Conservation (phyloP, 2,888 invertebrate genomes). For the Macrophya annulata region DNA sequence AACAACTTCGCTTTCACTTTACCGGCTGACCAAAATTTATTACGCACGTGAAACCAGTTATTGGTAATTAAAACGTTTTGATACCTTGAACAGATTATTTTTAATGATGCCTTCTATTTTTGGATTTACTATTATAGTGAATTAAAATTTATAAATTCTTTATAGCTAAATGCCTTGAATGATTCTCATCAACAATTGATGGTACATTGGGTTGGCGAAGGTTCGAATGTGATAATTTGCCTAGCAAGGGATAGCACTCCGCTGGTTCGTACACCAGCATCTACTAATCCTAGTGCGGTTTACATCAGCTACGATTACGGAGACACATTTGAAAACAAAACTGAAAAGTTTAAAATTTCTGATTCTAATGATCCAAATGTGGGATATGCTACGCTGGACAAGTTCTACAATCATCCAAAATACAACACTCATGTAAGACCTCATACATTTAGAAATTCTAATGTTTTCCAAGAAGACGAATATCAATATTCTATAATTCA, state of each 20-base stretch:
- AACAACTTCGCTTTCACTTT: constrained; percentile 40
- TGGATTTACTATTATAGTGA: not conserved
- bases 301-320: constrained; percentile 95
- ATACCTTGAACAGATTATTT: not conserved
- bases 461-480: not conserved
- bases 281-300: constrained; percentile 85
- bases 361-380: constrained; percentile 74
- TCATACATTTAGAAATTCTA: not conserved
- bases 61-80: constrained; percentile 14
- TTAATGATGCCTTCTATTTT: not conserved
- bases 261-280: constrained; percentile 70
- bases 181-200: constrained; percentile 94
- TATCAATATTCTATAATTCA: not conserved
- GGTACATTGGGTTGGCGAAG: constrained; percentile 96
- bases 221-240: constrained; percentile 93
- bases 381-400: constrained; percentile 87
- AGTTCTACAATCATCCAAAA: constrained; percentile 92
- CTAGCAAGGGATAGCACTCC: constrained; percentile 88
- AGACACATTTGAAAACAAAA: constrained; percentile 88
- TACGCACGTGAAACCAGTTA: constrained; percentile 10
- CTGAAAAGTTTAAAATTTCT: constrained; percentile 84
- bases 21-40: constrained; percentile 8
- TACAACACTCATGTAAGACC: constrained; percentile 88
- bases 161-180: constrained; percentile 89
- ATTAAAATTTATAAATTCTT: constrained; percentile 61